These are phyloP conservation scores for Trissolcus basalis DNA, from an alignment of 1,140 invertebrate species.

Conservation along the genomic window DNA sequence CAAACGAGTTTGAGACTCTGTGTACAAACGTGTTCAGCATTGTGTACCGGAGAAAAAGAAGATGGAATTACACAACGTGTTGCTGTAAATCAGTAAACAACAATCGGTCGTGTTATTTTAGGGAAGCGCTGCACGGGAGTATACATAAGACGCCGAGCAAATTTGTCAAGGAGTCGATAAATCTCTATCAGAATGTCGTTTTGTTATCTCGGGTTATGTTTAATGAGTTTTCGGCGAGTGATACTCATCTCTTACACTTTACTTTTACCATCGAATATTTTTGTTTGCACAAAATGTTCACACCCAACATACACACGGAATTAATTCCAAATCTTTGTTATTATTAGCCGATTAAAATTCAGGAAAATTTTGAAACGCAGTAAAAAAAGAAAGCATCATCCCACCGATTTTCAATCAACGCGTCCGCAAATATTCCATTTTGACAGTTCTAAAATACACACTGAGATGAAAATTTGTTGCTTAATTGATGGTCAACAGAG, in stretches of 20 bases:
- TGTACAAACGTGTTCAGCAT: slow-evolving; percentile 43
- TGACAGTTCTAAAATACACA: too few relatives aligned
- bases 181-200: slow-evolving; percentile 51
- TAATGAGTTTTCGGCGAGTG: slow-evolving; percentile 22
- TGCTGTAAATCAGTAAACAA: slow-evolving; percentile 49
- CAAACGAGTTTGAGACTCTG: slow-evolving; percentile 22
- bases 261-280: too few relatives aligned
- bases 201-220: slow-evolving; percentile 31
- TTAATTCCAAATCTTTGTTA: too few relatives aligned
- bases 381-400: too few relatives aligned
- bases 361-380: too few relatives aligned
- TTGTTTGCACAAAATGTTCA: too few relatives aligned
- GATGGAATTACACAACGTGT: slow-evolving; percentile 41
- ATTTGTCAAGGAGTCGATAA: slow-evolving; percentile 43
- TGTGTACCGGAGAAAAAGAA: slow-evolving; percentile 38
- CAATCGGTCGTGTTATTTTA: slow-evolving; percentile 49
- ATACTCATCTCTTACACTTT: too few relatives aligned
- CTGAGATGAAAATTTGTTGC: too few relatives aligned
- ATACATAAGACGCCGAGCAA: slow-evolving; percentile 40
- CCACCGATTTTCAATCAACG: too few relatives aligned
- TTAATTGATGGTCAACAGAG: background rate
- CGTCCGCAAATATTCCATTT: too few relatives aligned
- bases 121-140: slow-evolving; percentile 25
- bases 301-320: too few relatives aligned
- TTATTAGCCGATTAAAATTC: too few relatives aligned